Base-by-base conservation (phyloP, 2,888 invertebrate genomes). In the Arctia plantaginis region DNA sequence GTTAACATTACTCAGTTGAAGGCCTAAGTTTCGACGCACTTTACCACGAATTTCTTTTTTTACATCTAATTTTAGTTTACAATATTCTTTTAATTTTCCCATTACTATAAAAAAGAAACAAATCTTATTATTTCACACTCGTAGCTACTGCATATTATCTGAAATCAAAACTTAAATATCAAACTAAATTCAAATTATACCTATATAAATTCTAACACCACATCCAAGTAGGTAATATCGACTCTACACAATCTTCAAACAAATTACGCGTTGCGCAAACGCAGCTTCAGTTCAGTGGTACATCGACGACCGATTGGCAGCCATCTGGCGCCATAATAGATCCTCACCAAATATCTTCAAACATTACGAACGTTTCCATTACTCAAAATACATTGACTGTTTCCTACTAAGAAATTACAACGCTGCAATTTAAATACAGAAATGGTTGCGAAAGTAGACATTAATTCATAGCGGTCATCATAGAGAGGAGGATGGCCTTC, bases 271-370 rank as follows among this genome's bases (percentile, higher is more conserved):
- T 90, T 91, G 89, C 89, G 90, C 86, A 91, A 90, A 81, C 86
- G 85, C 87, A 86, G 85, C 83, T 85, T 86, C 85, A 81, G 87
- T 85, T 85, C 85, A 81, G 87, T 86, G 84, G 86, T 86, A 86
- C 87, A 87, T 87, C 84, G 87, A 84, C 82, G 84, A 80, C 71
- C 82, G 84, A 90, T 90, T 88, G 87, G 85, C 84, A 83, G 83
- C 85, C 92, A 92, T 91, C 90, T 92, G 91, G 91, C 86, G 81
- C 80, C 84, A 80, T 80, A 83, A 83, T 72, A 80, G 76, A 78
- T 77, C 82, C 71, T 74, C 68, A 74, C 72, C 55, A 76, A 69
- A 70, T 30, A 39, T 55, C 73, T 35, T 59, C 69, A 39, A 76
- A 67, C 66, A 78, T 69, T 51, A 41, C 65, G 44, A 78, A 75